Conservation (phyloP, 2,113 vertebrate species). For the Ptilorrhoa leucosticta region DNA sequence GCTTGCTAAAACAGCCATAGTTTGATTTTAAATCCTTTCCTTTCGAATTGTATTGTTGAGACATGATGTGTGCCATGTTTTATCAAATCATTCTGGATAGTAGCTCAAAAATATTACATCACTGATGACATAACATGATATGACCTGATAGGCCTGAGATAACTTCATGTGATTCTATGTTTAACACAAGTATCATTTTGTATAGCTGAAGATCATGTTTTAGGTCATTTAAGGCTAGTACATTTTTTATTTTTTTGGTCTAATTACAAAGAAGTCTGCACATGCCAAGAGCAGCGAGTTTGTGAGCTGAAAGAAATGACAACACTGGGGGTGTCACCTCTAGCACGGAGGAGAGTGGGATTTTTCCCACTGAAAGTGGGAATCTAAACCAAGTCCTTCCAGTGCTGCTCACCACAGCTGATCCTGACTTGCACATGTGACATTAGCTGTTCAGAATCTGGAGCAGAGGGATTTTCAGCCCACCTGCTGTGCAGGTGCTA, state of each 20-base stretch:
- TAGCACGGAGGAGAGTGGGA: background rate
- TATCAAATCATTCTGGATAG: background rate
- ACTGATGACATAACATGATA: background rate
- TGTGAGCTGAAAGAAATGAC: background rate
- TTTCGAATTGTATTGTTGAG: background rate
- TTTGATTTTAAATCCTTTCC: background rate
- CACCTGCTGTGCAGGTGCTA: background rate
- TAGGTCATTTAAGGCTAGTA: background rate
- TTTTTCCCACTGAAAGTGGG: background rate
- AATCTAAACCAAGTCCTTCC: background rate
- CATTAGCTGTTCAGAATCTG: background rate
- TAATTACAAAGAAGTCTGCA: background rate
- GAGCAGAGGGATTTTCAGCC: background rate
- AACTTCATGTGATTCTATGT: background rate
- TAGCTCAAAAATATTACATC: background rate
- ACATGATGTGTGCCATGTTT: background rate
- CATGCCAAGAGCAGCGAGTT: background rate
- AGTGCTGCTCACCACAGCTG: background rate
- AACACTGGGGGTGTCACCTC: fast-evolving
- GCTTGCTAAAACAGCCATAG: background rate
- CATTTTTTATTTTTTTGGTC: background rate
- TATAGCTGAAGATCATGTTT: background rate
- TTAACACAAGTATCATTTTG: background rate
- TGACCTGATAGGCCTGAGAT: background rate
- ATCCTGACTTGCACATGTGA: background rate